These are phyloP conservation scores for Synergus laeviventris DNA, from an alignment of 2,888 invertebrate genomes.

Conservation along the genomic window DNA sequence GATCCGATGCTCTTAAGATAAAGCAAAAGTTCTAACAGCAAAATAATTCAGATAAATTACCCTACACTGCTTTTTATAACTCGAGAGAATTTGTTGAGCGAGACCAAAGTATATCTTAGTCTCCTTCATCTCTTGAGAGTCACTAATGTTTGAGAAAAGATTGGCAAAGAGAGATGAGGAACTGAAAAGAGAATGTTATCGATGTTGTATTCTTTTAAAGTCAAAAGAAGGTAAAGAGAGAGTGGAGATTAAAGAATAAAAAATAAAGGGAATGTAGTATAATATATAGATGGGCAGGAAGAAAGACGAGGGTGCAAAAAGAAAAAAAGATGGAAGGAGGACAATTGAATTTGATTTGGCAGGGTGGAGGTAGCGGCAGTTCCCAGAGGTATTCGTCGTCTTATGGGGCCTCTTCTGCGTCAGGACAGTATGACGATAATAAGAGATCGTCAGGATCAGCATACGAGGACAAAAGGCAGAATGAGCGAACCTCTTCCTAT, in stretches of 20 bases:
- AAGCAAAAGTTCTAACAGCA: not conserved
- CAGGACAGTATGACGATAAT: conserved; percentile 72
- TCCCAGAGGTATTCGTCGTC: conserved; percentile 73
- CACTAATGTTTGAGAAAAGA: conserved; percentile 12
- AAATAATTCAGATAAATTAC: not conserved
- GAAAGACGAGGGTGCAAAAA: conserved; percentile 52
- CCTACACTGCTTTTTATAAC: not conserved
- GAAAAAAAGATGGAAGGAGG: conserved; percentile 60
- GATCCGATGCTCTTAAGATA: not conserved
- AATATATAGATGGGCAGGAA: conserved; percentile 56
- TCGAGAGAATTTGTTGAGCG: not conserved
- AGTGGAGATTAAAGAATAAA: conserved; percentile 42
- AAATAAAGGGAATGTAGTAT: conserved; percentile 36
- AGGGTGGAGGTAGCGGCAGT: conserved; percentile 71
- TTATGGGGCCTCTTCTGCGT: conserved; percentile 69
- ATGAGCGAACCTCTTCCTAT: conserved; percentile 70
- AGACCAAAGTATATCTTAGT: not conserved
- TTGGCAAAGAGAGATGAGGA: conserved; percentile 24
- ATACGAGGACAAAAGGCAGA: conserved; percentile 73
- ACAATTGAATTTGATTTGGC: conserved; percentile 74
- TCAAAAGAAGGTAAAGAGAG: conserved; percentile 43
- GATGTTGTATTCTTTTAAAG: conserved; percentile 42
- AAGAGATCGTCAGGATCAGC: conserved; percentile 69
- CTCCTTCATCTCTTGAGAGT: not conserved
- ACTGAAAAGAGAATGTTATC: conserved; percentile 41